Evolutionary conservation across 2,888 invertebrate genomes (phyloP), one percentile per base, ranked within the genome.

Genomic region (Lypha dubia): DNA sequence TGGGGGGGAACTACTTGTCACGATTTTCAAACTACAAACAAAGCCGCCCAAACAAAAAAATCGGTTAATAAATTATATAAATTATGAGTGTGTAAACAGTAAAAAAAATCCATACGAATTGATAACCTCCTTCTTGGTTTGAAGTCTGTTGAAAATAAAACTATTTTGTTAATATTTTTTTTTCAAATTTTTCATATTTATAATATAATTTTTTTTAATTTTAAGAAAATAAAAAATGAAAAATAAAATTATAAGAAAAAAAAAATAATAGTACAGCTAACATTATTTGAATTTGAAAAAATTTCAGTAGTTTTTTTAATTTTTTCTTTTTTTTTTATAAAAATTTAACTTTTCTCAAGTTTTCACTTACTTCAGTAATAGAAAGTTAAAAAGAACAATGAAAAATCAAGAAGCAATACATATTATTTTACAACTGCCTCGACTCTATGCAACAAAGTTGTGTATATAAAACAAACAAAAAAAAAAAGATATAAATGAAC

Each of bases 241-340:
- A 86, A 83, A 86, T 86, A 86, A 87, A 87, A 85, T n/a, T n/a
- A 28, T 84, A 86, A 86, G 86, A 86, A 85, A 68, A 86, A 86
- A 87, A 87, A 87, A 38, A 38, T 38, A 38, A 88, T 88, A 87
- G 87, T 88, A 88, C 87, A 88, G 88, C 88, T 87, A 88, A 87
- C 88, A 88, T 88, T 87, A 87, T 87, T 86, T 87, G 85, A 86
- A 84, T 87, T 88, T 88, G 87, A 86, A 85, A 88, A 87, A 87
- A 87, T 87, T 87, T 88, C 87, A 87, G 85, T 86, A 81, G 83
- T 86, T 86, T 86, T 85, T 81, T 76, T 11, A 28, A 28, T 20
- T 62, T 44, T 63, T 67, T 38, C n/a, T n/a, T 79, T 32, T 74
- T 81, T 76, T 80, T 86, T 79, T 81, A 73, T 85, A 85, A 83